Conservation (phyloP, 92 coral and sea anemone genomes). For the Palythoa caribaeorum region DNA sequence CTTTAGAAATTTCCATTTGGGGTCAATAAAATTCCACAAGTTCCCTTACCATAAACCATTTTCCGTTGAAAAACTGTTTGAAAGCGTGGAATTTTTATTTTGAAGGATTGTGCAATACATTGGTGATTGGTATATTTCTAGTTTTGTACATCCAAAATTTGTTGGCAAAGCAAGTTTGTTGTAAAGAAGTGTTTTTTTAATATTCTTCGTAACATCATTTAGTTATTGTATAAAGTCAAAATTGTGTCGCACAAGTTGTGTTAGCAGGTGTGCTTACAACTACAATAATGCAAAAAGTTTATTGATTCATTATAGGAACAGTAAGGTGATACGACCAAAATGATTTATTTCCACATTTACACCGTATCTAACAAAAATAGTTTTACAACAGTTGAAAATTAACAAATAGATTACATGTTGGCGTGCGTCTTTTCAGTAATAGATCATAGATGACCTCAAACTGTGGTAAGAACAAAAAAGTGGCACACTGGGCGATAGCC, state of each 20-base stretch:
- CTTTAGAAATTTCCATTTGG: too few relatives aligned
- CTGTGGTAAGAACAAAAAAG: too few relatives aligned
- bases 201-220: not conserved
- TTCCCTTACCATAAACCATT: conserved; percentile 2
- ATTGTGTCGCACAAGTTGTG: not conserved
- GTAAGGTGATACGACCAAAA: not conserved
- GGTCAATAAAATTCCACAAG: not conserved
- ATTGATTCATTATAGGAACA: conserved; percentile 7
- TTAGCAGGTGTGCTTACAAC: conserved; percentile 2
- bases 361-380: too few relatives aligned
- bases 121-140: not conserved
- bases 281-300: not conserved
- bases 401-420: too few relatives aligned
- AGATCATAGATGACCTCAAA: too few relatives aligned
- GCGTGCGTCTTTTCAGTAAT: too few relatives aligned
- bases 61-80: not conserved
- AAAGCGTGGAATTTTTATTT: not conserved
- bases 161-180: not conserved
- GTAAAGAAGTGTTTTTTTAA: not conserved
- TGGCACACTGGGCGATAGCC: too few relatives aligned
- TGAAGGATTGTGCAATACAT: not conserved
- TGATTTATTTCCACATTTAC: too few relatives aligned
- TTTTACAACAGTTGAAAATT: too few relatives aligned
- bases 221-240: not conserved
- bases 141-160: not conserved